These are phyloP conservation scores for Pimpla rufipes DNA, from an alignment of 2,888 invertebrate genomes.

Conservation along the genomic window DNA sequence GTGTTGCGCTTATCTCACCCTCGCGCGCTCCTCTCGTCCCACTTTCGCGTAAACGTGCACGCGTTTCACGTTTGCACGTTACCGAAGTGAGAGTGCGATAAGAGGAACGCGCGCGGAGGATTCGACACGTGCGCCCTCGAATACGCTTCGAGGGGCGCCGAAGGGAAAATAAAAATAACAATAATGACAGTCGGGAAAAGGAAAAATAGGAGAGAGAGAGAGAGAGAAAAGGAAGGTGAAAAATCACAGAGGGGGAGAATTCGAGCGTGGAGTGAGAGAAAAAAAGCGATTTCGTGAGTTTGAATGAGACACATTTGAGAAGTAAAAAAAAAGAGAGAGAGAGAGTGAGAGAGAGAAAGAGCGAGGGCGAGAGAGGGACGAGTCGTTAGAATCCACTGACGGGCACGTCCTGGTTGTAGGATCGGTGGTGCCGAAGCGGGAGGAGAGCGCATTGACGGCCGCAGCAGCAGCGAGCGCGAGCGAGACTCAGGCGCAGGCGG, in stretches of 20 bases:
- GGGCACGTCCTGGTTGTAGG: constrained; percentile 85
- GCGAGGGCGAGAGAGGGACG: constrained; percentile 70
- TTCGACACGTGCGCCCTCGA: constrained; percentile 24
- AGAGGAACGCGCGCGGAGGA: constrained; percentile 42
- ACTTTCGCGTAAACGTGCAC: constrained; percentile 23
- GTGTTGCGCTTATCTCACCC: neutral
- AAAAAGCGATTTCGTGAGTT: constrained; percentile 24
- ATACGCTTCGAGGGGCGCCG: neutral
- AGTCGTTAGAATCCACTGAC: constrained; percentile 76
- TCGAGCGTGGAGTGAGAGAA: constrained; percentile 25
- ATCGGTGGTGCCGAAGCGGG: constrained; percentile 84
- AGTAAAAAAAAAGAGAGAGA: constrained; percentile 34
- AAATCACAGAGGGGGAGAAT: constrained; percentile 27
- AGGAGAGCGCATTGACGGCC: constrained; percentile 76
- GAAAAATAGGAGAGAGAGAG: constrained; percentile 30
- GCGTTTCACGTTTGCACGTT: constrained; percentile 23
- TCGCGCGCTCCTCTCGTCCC: constrained; percentile 46
- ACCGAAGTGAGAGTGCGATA: constrained; percentile 34
- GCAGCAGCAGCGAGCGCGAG: constrained; percentile 73
- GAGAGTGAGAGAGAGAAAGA: constrained; percentile 54
- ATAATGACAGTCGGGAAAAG: neutral
- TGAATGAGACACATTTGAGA: constrained; percentile 42
- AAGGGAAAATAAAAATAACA: constrained; percentile 22
- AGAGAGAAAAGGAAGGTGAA: constrained; percentile 11
- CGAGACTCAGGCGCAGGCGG: constrained; percentile 79